Base-by-base conservation (phyloP, 2,888 invertebrate genomes). In the Anodontia alba region DNA sequence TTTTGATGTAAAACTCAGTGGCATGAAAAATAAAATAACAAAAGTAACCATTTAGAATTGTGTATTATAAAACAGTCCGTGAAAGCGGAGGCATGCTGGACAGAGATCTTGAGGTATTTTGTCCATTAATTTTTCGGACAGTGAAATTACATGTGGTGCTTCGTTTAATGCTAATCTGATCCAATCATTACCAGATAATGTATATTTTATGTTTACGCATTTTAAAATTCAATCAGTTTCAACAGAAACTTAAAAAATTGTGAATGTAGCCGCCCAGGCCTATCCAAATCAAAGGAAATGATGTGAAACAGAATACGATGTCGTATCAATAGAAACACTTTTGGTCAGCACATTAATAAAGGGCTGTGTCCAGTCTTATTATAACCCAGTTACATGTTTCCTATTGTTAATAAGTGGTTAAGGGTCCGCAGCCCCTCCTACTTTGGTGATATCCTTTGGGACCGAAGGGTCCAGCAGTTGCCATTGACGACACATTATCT, bases 171-270 rank as follows among this genome's bases (percentile, higher is more conserved):
- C 82, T 85, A 85, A 85, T 85, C 76, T 78, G 78, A 73, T 67
- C 38, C 76, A 78, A 81, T 83, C 76, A 42, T 73, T 71, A 57
- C 72, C 57, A 38, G 57, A 69, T 78, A 82, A 80, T 83, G 82
- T 85, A 82, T 82, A 85, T 85, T 85, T 85, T 85, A 85, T 85
- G 85, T 80, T 73, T 76, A 76, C 68, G 73, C 73, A 78, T 62
- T 81, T 85, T 82, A 76, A 78, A 83, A 71, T 83, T 73, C 78
- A 72, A 80, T 80, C 80, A 68, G 72, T 43, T 73, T 82, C 69
- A 62, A 62, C 29, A 62, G 62, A 62, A 62, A 62, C 62, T 62
- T 62, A 62, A 62, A 62, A 62, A 12, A 33, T 33, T 17, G 33
- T 62, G 33, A 62, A 62, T 62, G 33, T 31, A 29, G 33, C 62